Evolutionary conservation across 2,113 vertebrate genomes (phyloP), one percentile per base, ranked within the genome.

Genomic region (Antigone vipio): DNA sequence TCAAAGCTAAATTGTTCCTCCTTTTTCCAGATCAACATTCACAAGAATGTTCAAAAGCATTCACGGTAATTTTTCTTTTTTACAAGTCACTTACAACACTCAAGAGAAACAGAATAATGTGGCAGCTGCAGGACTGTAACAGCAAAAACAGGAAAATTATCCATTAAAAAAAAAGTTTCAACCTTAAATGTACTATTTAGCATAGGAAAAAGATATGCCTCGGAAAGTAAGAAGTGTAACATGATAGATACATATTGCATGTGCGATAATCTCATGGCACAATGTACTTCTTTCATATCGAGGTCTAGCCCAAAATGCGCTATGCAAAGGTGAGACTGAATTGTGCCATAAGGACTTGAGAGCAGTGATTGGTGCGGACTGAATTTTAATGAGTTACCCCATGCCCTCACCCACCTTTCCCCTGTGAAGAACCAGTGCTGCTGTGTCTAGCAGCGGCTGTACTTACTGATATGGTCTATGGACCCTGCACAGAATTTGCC

Each of bases 381-480:
- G 59, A 35, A 30, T 29, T 71, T 47, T 11, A 64, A 15, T 8
- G 11, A 55, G 24, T 2, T 4, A 40, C 42, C 72, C 47, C 44
- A 40, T 2, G 14, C 20, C 35, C n/a, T 45, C 67, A 59, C 38
- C 23, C 22, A 6, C 12, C 15, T 6, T 19, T 38, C 44, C 35
- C 13, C 38, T 13, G 2, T 1, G 49, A 71, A 60, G 44, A 27
- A 49, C 5, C 59, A 67, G 52, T 0, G 38, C 17, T 73, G 82
- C 62, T 32, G 34, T 12, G 34, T 2, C 24, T 21, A 93, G 55
- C 75, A 81, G 29, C 3, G 1, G 18, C 40, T 76, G 50, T 56
- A 99, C 99, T 99, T 90, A 99, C 99, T 99, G 98, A 99, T 99
- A 69, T 99, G 99, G 97, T 99, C 99, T 6, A 99, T 99, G 92